Conservation (phyloP, 1,140 invertebrate species). For the Lamellibrachia luymesi region DNA sequence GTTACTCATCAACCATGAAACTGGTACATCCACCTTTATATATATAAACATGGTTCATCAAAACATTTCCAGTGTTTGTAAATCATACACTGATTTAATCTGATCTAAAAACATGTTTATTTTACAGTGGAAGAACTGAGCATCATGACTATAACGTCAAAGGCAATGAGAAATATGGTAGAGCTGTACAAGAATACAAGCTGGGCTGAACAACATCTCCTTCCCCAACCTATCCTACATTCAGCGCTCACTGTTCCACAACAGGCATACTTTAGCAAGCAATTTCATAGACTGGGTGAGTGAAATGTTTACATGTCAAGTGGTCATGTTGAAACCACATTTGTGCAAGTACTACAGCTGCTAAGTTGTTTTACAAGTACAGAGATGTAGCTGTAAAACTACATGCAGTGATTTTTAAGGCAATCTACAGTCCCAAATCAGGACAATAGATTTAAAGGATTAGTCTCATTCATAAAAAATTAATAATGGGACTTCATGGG, state of each 20-base stretch:
- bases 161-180: constrained; percentile 50
- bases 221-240: constrained; percentile 27
- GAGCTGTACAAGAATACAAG: constrained; percentile 46
- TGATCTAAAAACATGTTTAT: constrained; percentile 36
- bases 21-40: neutral
- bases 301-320: neutral
- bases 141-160: constrained; percentile 51
- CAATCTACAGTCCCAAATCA: too few species aligned
- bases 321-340: neutral
- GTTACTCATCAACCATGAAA: neutral
- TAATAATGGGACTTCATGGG: too few species aligned
- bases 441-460: too few species aligned
- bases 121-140: constrained; percentile 43
- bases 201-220: constrained; percentile 15
- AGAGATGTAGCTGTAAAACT: neutral
- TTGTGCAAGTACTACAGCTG: neutral
- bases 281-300: constrained; percentile 45
- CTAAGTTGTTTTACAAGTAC: neutral
- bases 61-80: neutral
- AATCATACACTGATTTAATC: neutral
- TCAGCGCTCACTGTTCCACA: constrained; percentile 31
- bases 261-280: constrained; percentile 36
- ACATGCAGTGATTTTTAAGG: too few species aligned
- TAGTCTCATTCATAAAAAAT: too few species aligned
- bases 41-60: neutral